Base-by-base conservation (phyloP, 2,113 vertebrate species). In the Morone chrysops region DNA sequence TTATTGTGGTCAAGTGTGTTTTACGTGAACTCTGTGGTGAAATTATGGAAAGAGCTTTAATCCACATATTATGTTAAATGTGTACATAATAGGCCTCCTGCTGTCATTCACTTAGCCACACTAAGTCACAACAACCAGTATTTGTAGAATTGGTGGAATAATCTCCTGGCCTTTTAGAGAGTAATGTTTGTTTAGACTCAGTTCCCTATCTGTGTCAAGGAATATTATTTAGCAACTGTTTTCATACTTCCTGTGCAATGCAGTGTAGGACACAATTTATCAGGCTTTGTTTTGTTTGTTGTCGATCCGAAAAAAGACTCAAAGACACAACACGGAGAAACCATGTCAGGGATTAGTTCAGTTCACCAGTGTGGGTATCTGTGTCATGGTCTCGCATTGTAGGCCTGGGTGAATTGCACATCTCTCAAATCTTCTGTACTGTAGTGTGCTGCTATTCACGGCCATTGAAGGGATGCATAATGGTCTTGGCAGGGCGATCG, bases 391-490 rank as follows among this genome's bases (percentile, higher is more conserved):
- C 88, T 89, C 20, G 51, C 80, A 75, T 81, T 82, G 80, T 78
- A 81, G 80, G 87, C 70, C 74, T 83, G 82, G 81, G 81, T 73
- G 82, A 84, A 88, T 72, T 81, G 88, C 79, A 88, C 87, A 78
- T 88, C 85, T 82, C 78, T 86, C 76, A 82, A 91, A 85, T 84
- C 84, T 83, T 82, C 89, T 91, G 88, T 90, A 80, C 88, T 88
- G 83, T 86, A 87, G 87, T 92, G 87, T 86, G 91, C 90, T 88
- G 75, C 88, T 89, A 89, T 94, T 94, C 89, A 91, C 82, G 18
- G 75, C 88, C 88, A 89, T 90, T 92, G 89, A 93, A 93, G 82
- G 83, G 92, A 90, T 84, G 84, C 89, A 94, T 89, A 94, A 94
- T 90, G 87, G 90, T 91, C 91, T 90, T 93, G 92, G 90, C 91